A percentile compares a stretch with the other conserved stretches of the same genome.
Conservation (phyloP, 2,888 invertebrate species). For the Margaritifera margaritifera region DNA sequence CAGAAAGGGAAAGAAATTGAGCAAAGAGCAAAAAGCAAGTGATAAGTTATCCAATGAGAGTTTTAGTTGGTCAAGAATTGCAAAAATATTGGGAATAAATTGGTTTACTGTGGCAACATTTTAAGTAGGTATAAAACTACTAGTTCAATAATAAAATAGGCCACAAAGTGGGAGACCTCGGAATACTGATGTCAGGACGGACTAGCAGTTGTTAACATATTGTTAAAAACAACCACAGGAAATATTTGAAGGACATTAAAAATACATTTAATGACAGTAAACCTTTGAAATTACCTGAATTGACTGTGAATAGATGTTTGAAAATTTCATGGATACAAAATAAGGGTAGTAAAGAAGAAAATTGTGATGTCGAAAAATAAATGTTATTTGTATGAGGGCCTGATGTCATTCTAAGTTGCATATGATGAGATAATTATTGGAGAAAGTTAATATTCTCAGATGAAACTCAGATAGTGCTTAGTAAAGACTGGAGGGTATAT, state of each 20-base stretch:
- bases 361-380: conserved; percentile 1
- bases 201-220: not conserved
- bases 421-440: conserved; percentile 2
- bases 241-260: not conserved
- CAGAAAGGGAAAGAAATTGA: not conserved
- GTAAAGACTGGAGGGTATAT: conserved; percentile 2
- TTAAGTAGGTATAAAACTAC: not conserved
- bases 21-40: too few species aligned
- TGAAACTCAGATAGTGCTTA: not conserved
- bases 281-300: not conserved
- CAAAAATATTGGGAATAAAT: conserved; percentile 1
- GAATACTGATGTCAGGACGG: not conserved
- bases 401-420: not conserved
- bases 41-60: not conserved
- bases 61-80: not conserved
- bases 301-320: not conserved
- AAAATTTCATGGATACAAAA: not conserved
- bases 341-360: not conserved
- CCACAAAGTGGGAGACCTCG: not conserved
- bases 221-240: conserved; percentile 1
- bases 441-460: conserved; percentile 2
- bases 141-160: not conserved
- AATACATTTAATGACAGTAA: not conserved
- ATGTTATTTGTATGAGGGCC: not conserved
- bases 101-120: not conserved